phyloP scores from a whole-genome alignment of 2,113 vertebrate genomes.

The Ailuropoda melanoleuca region DNA sequence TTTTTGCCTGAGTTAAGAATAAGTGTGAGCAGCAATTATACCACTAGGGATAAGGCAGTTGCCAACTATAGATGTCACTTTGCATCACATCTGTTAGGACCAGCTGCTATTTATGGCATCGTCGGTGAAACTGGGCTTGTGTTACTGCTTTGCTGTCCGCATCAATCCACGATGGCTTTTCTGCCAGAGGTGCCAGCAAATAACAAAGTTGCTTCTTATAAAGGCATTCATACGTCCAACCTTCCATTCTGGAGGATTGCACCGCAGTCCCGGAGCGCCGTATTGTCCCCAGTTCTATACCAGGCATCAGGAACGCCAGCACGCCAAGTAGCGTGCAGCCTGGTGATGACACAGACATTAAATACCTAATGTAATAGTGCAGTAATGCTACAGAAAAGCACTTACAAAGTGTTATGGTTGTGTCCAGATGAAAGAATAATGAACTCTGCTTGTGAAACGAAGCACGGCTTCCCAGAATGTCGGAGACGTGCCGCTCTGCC shows the following conservation, averaged over 20 bases:
- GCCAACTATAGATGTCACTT: background rate
- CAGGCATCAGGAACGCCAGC: background rate
- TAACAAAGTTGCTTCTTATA: rapidly evolving
- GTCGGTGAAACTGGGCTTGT: background rate
- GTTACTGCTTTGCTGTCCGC: background rate
- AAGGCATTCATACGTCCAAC: rapidly evolving
- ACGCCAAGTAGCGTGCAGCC: too few relatives aligned
- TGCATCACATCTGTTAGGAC: background rate
- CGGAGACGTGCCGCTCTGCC: too few relatives aligned
- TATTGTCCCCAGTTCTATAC: rapidly evolving
- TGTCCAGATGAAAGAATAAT: background rate
- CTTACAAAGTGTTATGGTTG: background rate
- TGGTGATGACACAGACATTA: rapidly evolving
- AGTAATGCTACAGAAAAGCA: background rate
- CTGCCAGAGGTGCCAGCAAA: background rate
- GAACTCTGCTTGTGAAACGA: background rate
- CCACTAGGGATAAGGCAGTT: background rate
- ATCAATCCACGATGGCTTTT: background rate
- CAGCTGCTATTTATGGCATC: background rate
- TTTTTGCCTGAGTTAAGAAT: background rate
- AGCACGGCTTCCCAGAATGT: background rate
- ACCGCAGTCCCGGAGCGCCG: rapidly evolving
- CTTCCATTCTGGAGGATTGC: too few relatives aligned
- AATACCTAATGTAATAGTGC: too few relatives aligned
- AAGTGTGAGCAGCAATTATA: background rate